phyloP scores from a whole-genome alignment of 2,113 vertebrate species.

The Natator depressus region DNA sequence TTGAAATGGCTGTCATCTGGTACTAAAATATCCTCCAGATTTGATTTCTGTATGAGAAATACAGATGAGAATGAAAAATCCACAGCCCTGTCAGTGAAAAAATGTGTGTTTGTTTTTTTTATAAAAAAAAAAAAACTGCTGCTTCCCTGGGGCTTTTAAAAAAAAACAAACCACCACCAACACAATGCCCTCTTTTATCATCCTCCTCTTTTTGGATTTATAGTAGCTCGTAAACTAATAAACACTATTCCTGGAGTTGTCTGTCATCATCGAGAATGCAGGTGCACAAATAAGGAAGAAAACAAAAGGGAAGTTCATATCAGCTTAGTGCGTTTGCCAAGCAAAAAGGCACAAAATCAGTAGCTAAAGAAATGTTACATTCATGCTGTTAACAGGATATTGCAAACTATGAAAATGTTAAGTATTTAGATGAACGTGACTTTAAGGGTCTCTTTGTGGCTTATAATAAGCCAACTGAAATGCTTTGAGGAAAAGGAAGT shows the following conservation, averaged over 20 bases:
- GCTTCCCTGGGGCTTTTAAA: background rate
- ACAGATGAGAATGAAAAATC: background rate
- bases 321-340: constrained; percentile 1
- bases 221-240: background rate
- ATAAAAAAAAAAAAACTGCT: background rate
- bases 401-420: constrained; percentile 38
- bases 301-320: constrained; percentile 59
- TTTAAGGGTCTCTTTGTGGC: constrained; percentile 52
- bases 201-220: background rate
- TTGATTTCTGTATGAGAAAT: background rate
- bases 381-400: constrained; percentile 54
- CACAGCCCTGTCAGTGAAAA: too few species aligned
- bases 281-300: constrained; percentile 70
- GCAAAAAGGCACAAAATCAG: constrained; percentile 30
- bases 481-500: background rate
- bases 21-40: background rate
- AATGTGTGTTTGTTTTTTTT: background rate
- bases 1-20: background rate
- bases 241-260: background rate
- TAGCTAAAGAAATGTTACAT: constrained; percentile 53
- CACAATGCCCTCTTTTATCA: background rate
- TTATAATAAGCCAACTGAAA: background rate
- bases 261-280: constrained; percentile 27
- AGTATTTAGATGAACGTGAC: background rate
- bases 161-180: background rate